Base-by-base conservation (phyloP, 1,140 invertebrate genomes). In the Chrysomallon squamiferum region DNA sequence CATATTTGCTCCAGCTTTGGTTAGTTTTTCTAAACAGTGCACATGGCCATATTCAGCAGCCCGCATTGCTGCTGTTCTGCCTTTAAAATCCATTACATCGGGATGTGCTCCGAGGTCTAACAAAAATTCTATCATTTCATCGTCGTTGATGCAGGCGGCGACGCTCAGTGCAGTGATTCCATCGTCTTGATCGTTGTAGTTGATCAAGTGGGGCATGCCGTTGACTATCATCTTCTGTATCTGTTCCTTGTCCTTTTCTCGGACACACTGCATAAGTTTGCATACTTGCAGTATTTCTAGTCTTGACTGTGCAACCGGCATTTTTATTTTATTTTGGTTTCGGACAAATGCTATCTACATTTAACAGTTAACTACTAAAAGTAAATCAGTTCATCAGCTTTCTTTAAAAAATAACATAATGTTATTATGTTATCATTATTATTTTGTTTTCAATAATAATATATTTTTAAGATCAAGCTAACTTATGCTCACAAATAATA, bases 11-110 rank as follows among this genome's bases (percentile, higher is more conserved):
- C 76, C 76, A 65, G 79, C 79, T 59, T 78, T 75, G 25, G 77
- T 72, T 33, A 86, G 58, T 50, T 77, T 75, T 59, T 84, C 79
- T 33, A 86, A 58, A 60, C 83, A 84, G 66, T 85, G 73, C 6
- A 85, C 76, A 73, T 85, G 81, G 5, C 85, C 85, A 72, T 77
- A 80, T 64, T 86, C 84, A 25, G 83, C 82, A 29, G 85, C 84
- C 62, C 76, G 72, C 83, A 86, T 86, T 0, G 82, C 77, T 18
- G 85, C 78, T 49, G 83, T 78, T 30, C 78, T 66, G 30, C 84
- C 85, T 60, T 83, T 78, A 29, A 84, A 76, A 62, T 86, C 85
- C 62, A 82, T 76, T 2, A 84, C 82, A 75, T 86, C 83, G 20
- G 85, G 85, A 71, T 85, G 84, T 54, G 85, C 85, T 29, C 84